A percentile compares a stretch with the other conserved stretches of the same genome.
phyloP scores from a whole-genome alignment of 2,797 vertebrate species.

The Austrolebias charrua region DNA sequence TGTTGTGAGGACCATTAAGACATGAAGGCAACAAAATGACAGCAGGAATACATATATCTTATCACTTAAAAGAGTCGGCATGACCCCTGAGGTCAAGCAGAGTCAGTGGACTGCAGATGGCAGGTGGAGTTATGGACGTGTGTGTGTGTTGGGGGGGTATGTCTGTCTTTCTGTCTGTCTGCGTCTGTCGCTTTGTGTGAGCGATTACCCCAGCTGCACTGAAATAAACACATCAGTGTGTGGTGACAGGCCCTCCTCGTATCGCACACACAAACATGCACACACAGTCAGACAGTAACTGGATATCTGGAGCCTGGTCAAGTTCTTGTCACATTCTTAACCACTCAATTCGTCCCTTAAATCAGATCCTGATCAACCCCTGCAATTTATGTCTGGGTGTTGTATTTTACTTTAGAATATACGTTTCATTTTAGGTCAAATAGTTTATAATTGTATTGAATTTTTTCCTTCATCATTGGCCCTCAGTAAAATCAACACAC shows the following conservation, averaged over 20 bases:
- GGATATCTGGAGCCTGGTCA: constrained; percentile 64
- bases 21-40: constrained; percentile 24
- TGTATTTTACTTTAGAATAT: background rate
- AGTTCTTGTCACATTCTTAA: constrained; percentile 68
- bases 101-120: constrained; percentile 39
- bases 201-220: constrained; percentile 74
- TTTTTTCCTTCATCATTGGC: constrained; percentile 7
- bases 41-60: constrained; percentile 35
- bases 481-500: constrained; percentile 19
- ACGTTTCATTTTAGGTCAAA: background rate
- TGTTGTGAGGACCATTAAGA: constrained; percentile 23
- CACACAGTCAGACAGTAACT: constrained; percentile 54
- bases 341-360: constrained; percentile 59
- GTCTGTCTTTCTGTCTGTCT: constrained; percentile 39
- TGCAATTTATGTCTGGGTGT: constrained; percentile 14
- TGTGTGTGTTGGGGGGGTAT: constrained; percentile 8
- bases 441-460: background rate
- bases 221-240: constrained; percentile 76
- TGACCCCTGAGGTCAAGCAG: constrained; percentile 52
- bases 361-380: constrained; percentile 37
- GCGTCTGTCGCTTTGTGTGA: constrained; percentile 63
- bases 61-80: constrained; percentile 42
- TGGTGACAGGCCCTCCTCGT: constrained; percentile 69
- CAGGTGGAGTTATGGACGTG: constrained; percentile 46
- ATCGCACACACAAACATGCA: constrained; percentile 32